These are phyloP conservation scores for Sylvilagus floridanus DNA, from an alignment of 2,797 vertebrate species.

Conservation along the genomic window DNA sequence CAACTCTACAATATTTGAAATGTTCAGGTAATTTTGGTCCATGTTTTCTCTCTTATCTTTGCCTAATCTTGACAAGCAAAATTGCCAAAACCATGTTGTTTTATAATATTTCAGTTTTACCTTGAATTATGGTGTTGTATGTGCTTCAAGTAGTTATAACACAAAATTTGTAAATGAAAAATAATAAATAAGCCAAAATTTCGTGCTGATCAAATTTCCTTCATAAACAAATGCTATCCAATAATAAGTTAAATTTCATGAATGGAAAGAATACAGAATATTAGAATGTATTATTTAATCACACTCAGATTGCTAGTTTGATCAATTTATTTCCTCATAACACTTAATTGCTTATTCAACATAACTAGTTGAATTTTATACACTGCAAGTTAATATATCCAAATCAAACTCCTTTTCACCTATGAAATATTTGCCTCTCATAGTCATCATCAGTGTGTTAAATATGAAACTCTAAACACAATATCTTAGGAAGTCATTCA, in stretches of 20 bases:
- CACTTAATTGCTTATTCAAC: background rate
- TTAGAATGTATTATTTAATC: background rate
- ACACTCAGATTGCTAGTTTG: background rate
- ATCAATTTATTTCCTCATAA: background rate
- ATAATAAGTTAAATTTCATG: background rate
- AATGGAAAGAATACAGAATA: background rate
- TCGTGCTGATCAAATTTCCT: background rate
- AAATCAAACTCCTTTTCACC: background rate
- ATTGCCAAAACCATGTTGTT: background rate
- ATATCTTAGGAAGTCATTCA: too few species aligned
- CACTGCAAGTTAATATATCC: background rate
- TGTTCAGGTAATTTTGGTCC: background rate
- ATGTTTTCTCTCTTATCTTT: background rate
- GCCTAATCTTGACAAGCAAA: background rate
- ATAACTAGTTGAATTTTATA: background rate
- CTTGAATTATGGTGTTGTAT: background rate
- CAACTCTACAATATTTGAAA: background rate
- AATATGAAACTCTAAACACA: background rate
- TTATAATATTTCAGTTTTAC: background rate
- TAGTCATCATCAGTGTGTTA: background rate
- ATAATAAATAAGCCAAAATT: background rate
- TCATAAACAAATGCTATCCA: background rate
- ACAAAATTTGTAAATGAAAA: background rate
- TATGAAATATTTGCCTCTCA: background rate
- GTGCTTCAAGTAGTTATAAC: background rate